Percentiles rank a stretch among this genome's conserved stretches.
These are phyloP conservation scores for Tympanuchus pallidicinctus DNA, from an alignment of 2,113 vertebrate species.

Conservation along the genomic window DNA sequence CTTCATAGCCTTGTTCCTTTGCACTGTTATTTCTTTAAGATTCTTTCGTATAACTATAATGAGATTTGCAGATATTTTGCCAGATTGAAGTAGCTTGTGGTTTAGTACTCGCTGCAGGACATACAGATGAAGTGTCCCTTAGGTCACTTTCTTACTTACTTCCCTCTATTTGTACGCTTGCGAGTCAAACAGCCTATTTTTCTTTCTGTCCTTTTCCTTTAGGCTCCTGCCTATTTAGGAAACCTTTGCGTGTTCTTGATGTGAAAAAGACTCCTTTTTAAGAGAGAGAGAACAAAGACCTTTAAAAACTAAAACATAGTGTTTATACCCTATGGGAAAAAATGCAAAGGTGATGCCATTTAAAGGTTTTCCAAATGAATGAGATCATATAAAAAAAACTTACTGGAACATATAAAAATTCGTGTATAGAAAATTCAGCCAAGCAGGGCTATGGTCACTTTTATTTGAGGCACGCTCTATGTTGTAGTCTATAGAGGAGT, in stretches of 20 bases:
- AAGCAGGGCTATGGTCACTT: background rate
- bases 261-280: background rate
- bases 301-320: background rate
- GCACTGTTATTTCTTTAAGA: background rate
- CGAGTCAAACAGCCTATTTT: background rate
- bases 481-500: background rate
- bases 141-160: slow-evolving; percentile 1
- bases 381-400: slow-evolving; percentile 7
- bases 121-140: background rate
- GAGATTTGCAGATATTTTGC: background rate
- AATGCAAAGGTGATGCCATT: slow-evolving; percentile 33
- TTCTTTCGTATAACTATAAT: background rate
- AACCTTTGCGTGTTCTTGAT: slow-evolving; percentile 14
- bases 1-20: background rate
- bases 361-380: slow-evolving; percentile 13
- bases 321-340: background rate
- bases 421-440: background rate
- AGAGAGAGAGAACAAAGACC: background rate
- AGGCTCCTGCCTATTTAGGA: background rate
- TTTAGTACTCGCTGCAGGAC: background rate
- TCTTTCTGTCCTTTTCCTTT: slow-evolving; percentile 4
- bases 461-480: background rate
- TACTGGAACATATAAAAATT: background rate
- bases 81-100: background rate
- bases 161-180: slow-evolving; percentile 16